These are phyloP conservation scores for Bacillus rossius DNA, from an alignment of 1,140 invertebrate species.

Conservation along the genomic window DNA sequence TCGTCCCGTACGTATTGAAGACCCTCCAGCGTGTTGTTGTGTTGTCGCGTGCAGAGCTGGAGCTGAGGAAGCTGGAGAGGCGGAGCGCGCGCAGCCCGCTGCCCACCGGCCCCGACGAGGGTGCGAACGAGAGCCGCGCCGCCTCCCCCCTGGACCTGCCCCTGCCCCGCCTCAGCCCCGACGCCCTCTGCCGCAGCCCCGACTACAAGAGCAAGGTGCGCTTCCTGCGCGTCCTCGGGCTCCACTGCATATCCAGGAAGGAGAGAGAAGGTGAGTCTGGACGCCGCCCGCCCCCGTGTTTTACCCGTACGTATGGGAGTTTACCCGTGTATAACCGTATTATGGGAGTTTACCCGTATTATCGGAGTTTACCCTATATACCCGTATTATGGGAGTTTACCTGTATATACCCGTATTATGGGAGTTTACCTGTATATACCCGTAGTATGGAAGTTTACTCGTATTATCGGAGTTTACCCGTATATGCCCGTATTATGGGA, in stretches of 20 bases:
- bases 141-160: conserved; percentile 37
- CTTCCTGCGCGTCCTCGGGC: conserved; percentile 19
- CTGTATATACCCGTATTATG: too few relatives aligned
- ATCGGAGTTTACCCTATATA: too few relatives aligned
- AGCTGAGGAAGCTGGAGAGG: conserved; percentile 24
- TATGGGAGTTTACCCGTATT: too few relatives aligned
- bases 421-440: too few relatives aligned
- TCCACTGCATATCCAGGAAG: conserved; percentile 11
- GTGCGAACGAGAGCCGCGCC: conserved; percentile 31
- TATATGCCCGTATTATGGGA: too few relatives aligned
- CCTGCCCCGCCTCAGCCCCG: conserved; percentile 41
- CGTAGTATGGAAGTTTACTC: too few relatives aligned
- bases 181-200: conserved; percentile 35
- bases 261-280: conserved; percentile 23
- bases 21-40: conserved; percentile 1
- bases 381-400: too few relatives aligned
- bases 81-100: conserved; percentile 15
- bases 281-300: too few relatives aligned
- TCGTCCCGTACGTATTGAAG: too few relatives aligned
- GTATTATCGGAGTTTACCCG: too few relatives aligned
- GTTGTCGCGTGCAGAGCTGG: conserved; percentile 20
- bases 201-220: conserved; percentile 15
- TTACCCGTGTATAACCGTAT: too few relatives aligned
- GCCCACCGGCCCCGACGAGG: conserved; percentile 19
- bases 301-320: too few relatives aligned